Percentiles rank a stretch among this genome's conserved stretches.
phyloP scores from a whole-genome alignment of 2,113 vertebrate genomes.

The Sarotherodon lohbergeri region DNA sequence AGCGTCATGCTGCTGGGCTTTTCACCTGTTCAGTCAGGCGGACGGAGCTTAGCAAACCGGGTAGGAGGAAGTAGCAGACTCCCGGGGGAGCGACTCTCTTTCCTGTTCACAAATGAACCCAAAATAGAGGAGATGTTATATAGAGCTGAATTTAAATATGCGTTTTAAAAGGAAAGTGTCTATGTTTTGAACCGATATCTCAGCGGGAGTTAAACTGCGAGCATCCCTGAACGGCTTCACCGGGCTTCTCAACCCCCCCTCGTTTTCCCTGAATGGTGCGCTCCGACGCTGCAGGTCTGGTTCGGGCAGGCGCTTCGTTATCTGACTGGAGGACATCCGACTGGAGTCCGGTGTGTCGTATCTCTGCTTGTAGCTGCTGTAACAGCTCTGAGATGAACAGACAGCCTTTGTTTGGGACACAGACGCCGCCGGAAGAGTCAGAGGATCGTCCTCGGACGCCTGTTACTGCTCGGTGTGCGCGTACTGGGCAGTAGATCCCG shows the following conservation, averaged over 20 bases:
- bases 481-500: not conserved
- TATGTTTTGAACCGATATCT: not conserved
- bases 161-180: fast-evolving
- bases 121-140: not conserved
- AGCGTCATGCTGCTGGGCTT: constrained; percentile 32
- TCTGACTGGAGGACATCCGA: constrained; percentile 26
- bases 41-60: constrained; percentile 20
- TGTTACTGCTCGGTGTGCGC: not conserved
- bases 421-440: not conserved
- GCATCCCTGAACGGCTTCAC: not conserved
- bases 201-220: not conserved
- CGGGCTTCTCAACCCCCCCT: not conserved
- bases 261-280: constrained; percentile 46
- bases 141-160: fast-evolving
- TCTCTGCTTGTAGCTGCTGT: not conserved
- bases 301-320: constrained; percentile 45
- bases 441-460: not conserved
- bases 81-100: not conserved
- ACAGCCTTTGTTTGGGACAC: not conserved
- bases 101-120: not conserved
- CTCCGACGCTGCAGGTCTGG: constrained; percentile 59
- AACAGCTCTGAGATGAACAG: constrained; percentile 15
- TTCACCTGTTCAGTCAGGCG: constrained; percentile 63
- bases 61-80: not conserved
- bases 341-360: not conserved